Base-by-base conservation (phyloP, 2,797 vertebrate genomes). In the Coranthus polyacanthus region DNA sequence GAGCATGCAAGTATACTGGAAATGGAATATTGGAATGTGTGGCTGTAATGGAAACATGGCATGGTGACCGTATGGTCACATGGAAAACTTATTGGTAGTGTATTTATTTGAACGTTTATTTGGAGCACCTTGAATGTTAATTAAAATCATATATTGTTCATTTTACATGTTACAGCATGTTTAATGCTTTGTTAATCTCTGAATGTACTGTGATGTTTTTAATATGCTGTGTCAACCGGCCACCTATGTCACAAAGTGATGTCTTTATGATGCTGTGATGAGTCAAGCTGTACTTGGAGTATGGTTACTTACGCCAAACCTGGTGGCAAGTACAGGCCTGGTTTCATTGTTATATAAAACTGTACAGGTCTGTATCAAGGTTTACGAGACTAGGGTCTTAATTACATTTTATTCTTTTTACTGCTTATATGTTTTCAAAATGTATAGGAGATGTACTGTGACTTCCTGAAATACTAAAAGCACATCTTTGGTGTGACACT, bases 161-260 rank as follows among this genome's bases (percentile, higher is more conserved):
- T 71, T 73, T 58, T 55, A 72, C 64, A 68, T 58, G 49, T 66
- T 47, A 45, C 20, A 74, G 84, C 79, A 87, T 87, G 79, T 79
- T 57, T 57, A 57, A 42, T 49, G 39, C 44, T 73, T 71, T 73
- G 61, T 73, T 67, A 22, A 55, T 64, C 42, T 65, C 53, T 81
- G 72, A 79, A 81, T 88, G 82, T 83, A 60, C 24, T 42, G 36
- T 60, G 47, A 64, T 70, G 58, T 82, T 78, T 59, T 49, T 42
- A 53, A 21, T 71, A 18, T 64, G 51, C 50, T 72, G 47, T 44
- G 5, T 52, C 13, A 62, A 41, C 42, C 63, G 49, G 24, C 34
- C 46, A 52, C 37, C n/a, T 42, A 15, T 65, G 43, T 62, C 68
- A 69, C 24, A 55, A 39, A 66, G 16, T 21, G 41, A 58, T 26